Base-by-base conservation (phyloP, 92 coral and sea anemone genomes). In the Phenganax stokvisi region DNA sequence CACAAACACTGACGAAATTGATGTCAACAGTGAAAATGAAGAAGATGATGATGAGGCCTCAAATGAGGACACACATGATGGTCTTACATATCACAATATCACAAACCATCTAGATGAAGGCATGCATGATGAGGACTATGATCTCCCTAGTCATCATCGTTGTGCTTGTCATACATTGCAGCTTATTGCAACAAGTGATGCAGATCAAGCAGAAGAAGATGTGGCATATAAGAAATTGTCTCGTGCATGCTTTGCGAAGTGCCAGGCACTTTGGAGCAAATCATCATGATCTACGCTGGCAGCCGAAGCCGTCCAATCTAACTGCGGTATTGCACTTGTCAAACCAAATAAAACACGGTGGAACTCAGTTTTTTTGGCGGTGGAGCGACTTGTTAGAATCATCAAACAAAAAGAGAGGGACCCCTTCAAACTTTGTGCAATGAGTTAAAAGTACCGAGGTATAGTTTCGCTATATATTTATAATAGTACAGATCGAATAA, bases 281-380 rank as follows among this genome's bases (percentile, higher is more conserved):
- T 72, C 77, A 37, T 72, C 77, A 52, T 57, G 77, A 72, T 72
- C 77, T 12, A 28, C 37, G 77, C 77, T 72, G 12, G 77, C 77
- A 72, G 77, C 77, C 37, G 77, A 72, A 37, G 77, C 77, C 51
- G 77, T 72, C 58, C 77, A 72, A 52, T 72, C 77, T 7, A 72
- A 72, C 47, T 72, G 77, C 37, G 77, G 77, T 28, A 72, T 72
- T 7, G 77, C 77, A 72, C 57, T 72, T 11, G 37, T 72, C 57
- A 72, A 72, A 72, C 77, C 77, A 72, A 72, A 72, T 72, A 72
- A 72, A 72, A 72, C 77, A 8, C 77, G 58, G 57, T 72, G 77
- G 77, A 72, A 72, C 37, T 72, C 77, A 37, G 77, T 72, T 72
- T 72, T 12, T 57, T 9, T n/a, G 77, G 77, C 77, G 37, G 77